phyloP scores from a whole-genome alignment of 1,140 invertebrate genomes.

The Lasioglossum albipes region DNA sequence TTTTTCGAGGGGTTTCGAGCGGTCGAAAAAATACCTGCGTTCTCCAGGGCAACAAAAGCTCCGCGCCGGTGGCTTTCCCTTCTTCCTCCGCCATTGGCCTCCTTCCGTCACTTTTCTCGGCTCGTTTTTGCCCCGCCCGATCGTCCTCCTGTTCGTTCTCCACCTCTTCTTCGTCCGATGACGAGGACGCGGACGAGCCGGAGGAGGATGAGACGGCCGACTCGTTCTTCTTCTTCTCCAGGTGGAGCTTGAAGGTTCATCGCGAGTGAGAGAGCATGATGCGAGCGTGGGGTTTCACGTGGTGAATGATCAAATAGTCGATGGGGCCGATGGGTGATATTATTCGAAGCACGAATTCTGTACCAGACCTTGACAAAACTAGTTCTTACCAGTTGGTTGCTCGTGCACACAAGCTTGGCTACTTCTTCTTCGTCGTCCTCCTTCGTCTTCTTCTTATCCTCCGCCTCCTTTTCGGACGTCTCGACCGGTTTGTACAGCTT shows the following conservation, averaged over 20 bases:
- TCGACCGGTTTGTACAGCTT: constrained; percentile 64
- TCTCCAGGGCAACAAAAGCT: constrained; percentile 61
- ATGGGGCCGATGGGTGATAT: constrained; percentile 59
- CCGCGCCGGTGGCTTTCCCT: constrained; percentile 53
- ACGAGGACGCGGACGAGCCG: constrained; percentile 46
- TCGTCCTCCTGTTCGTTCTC: constrained; percentile 57
- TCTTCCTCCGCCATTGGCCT: constrained; percentile 54
- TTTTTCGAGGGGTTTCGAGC: too few species aligned
- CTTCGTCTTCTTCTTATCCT: constrained; percentile 57
- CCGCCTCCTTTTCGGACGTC: constrained; percentile 62
- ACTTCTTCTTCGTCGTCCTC: constrained; percentile 64
- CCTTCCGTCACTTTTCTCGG: constrained; percentile 64
- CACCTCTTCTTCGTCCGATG: constrained; percentile 51
- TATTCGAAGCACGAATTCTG: constrained; percentile 73
- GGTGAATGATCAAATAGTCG: constrained; percentile 62
- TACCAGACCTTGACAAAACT: constrained; percentile 73
- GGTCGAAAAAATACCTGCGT: constrained; percentile 21
- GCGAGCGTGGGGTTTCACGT: constrained; percentile 31
- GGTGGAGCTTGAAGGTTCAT: constrained; percentile 55
- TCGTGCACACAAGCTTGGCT: constrained; percentile 48
- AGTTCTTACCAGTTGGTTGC: constrained; percentile 71
- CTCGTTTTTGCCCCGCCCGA: constrained; percentile 54
- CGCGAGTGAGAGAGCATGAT: constrained; percentile 9
- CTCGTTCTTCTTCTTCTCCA: constrained; percentile 64
- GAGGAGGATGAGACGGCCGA: constrained; percentile 35